phyloP scores from a whole-genome alignment of 2,113 vertebrate species.

The Coturnix japonica region DNA sequence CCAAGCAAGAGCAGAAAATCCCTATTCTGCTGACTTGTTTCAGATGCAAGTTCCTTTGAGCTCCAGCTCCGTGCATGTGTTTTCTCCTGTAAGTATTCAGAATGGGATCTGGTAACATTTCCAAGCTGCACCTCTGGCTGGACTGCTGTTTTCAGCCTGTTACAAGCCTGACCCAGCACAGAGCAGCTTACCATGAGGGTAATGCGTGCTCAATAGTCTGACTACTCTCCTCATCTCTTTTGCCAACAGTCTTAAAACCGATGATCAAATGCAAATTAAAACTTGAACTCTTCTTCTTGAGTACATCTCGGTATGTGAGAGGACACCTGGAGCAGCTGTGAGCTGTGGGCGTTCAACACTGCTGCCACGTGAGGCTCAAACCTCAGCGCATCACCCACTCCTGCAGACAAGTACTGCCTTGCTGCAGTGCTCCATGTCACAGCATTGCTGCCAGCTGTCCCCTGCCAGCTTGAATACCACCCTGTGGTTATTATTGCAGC shows the following conservation, averaged over 20 bases:
- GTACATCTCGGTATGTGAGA: neutral
- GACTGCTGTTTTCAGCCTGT: accelerated
- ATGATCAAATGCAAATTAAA: neutral
- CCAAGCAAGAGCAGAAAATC: neutral
- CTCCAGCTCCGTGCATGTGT: neutral
- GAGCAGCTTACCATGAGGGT: no score
- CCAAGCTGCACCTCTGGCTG: neutral
- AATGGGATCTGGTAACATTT: neutral
- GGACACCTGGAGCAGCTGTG: accelerated
- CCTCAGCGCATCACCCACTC: neutral
- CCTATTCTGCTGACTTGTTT: neutral
- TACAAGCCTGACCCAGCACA: accelerated
- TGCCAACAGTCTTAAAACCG: neutral
- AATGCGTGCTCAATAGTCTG: neutral
- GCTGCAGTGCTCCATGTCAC: neutral
- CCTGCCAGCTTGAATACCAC: neutral
- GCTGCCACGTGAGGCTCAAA: neutral
- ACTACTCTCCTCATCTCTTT: neutral
- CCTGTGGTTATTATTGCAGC: neutral
- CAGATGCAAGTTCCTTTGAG: neutral
- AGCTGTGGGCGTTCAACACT: neutral
- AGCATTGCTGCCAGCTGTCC: accelerated
- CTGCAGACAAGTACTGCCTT: neutral
- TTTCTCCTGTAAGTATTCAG: neutral
- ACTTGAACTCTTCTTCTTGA: neutral